Evolutionary conservation across 2,888 invertebrate species (phyloP), one percentile per base, ranked within the genome.

Genomic region (Tridacna crocea): DNA sequence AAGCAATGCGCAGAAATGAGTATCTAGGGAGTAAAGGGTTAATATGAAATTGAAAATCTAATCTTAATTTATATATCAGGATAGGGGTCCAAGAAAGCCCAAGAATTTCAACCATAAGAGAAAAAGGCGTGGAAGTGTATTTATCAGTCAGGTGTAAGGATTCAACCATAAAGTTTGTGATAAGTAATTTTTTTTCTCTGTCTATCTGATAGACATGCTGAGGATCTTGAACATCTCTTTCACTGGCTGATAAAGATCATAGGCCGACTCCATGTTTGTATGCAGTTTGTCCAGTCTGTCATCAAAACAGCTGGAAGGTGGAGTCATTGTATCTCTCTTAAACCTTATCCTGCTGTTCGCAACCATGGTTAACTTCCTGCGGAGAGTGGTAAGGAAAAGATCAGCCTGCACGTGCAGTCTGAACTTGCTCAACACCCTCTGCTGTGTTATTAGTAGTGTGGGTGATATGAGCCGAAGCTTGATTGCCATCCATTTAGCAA

Each of bases 221-320:
- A 46, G 15, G 46, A 66, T n/a, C 66, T 70, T 17, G 48, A 22
- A 24, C 24, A 51, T 46, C 46, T 70, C 70, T 70, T 22, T 70
- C 70, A 51, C 0, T 51, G 51, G 2, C 51, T 70, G 70, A 70
- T 70, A 70, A 70, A 51, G 51, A 70, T 70, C 48, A 22, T n/a
- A 24, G 22, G 22, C 70, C 4, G 61, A 70, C 51, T 24, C 51
- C 70, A 24, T 48, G 47, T 70, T 19, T 70, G 70, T 70, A 70
- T 70, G 70, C 70, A 70, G 48, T 70, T 70, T 70, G 70, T 70
- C 70, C 70, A 70, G 22, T 48, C 70, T 70, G 70, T 70, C 70
- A 70, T 51, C 70, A 51, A 24, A 51, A 70, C 70, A 70, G 70
- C 70, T 70, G 70, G 70, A 48, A 51, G 48, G 22, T 13, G 24